Conservation (phyloP, 2,113 vertebrate genomes). For the Oryctolagus cuniculus region mOryCun1.1 NC_091443.1:11712001-11712500, state of each 20-base stretch:
- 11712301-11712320: neutral
- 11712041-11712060: neutral
- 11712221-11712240: neutral
- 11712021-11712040: neutral
- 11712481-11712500: neutral
- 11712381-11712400: neutral
- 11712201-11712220: neutral
- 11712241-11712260: neutral
- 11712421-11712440: neutral
- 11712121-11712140: neutral
- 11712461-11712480: slow-evolving; percentile 12
- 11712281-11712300: neutral
- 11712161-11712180: neutral
- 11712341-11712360: neutral
- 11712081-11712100: neutral
- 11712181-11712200: neutral
- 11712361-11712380: neutral
- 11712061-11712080: neutral
- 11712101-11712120: neutral
- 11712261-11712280: neutral
- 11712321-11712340: neutral
- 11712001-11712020: neutral
- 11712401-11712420: neutral
- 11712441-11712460: neutral
- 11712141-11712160: neutral